phyloP scores from a whole-genome alignment of 2,113 vertebrate genomes.

The Mystacornis crossleyi region DNA sequence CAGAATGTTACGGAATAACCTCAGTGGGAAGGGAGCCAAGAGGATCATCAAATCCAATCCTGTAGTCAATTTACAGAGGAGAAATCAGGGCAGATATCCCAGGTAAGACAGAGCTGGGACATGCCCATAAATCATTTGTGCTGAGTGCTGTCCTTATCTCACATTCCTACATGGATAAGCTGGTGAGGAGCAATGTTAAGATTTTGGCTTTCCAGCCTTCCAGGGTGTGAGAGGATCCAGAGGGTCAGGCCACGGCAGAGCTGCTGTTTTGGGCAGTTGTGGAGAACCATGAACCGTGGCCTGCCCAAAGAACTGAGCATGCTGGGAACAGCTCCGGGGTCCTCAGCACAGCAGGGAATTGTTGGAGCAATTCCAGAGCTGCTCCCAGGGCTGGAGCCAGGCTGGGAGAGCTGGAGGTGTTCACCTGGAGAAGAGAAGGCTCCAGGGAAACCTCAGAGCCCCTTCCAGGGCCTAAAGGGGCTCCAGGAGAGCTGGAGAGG shows the following conservation, averaged over 20 bases:
- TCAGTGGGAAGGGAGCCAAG: background rate
- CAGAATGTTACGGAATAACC: accelerated
- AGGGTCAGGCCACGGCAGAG: background rate
- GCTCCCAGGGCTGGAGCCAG: too few relatives aligned
- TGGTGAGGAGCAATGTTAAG: background rate
- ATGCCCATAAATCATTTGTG: background rate
- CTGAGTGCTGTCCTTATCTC: background rate
- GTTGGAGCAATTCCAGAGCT: background rate
- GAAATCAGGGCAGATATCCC: background rate
- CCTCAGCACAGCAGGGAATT: background rate
- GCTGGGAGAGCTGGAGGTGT: too few relatives aligned
- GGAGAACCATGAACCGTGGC: background rate
- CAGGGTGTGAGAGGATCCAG: background rate
- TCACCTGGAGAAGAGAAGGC: too few relatives aligned
- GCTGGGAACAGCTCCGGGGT: background rate
- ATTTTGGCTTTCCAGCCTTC: background rate
- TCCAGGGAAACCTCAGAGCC: too few relatives aligned
- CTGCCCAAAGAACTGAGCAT: background rate
- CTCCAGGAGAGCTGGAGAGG: too few relatives aligned
- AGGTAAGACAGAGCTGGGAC: background rate
- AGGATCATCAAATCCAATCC: background rate
- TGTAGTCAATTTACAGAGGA: background rate
- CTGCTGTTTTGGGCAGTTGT: background rate
- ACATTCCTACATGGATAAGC: background rate
- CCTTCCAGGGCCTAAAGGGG: too few relatives aligned